Base-by-base conservation (phyloP, 1,140 invertebrate species). In the Diploscapter pachys region DNA sequence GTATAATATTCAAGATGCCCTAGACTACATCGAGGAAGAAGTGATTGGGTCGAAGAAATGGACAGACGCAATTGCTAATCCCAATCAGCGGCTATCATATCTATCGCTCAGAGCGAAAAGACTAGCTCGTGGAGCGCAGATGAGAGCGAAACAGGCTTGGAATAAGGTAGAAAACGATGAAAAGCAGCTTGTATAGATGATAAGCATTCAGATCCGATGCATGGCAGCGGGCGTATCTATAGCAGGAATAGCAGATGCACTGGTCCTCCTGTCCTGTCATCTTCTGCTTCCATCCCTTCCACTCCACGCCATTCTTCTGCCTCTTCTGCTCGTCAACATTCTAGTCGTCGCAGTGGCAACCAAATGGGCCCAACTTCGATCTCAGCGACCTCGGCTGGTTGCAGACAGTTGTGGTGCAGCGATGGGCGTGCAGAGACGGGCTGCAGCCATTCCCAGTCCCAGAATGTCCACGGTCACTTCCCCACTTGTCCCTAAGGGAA, bases 11-110 rank as follows among this genome's bases (percentile, higher is more conserved):
- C 73, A 81, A 65, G 80, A 84, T 13, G 82, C 83, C n/a, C 62
- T 85, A 3, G 81, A 85, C 51, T 85, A 81, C 72, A 85, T 85
- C 5, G 83, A 85, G 55, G 82, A 82, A 55, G 84, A 83, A 69
- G 83, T 85, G 50, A 83, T 85, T n/a, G 81, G 84, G 31, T 73
- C 79, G n/a, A 84, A 83, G 71, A 70, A 67, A 6, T 81, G 81
- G 78, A 50, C 31, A 5, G 71, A 81, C 8, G 83, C 82, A 0
- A 61, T 84, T 52, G 61, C 74, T 48, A 75, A 73, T 3, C 83
- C 83, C 5, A 73, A 76, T 31, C 85, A 84, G 57, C 76, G 83
- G 50, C 11, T 84, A 50, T 83, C 85, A 4, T 84, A 78, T 72
- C 49, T 84, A 52, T 61, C 79, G 51, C 66, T 84, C 9, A 77